phyloP scores from a whole-genome alignment of 1,140 invertebrate genomes.

The Drosophila bocki region DNA sequence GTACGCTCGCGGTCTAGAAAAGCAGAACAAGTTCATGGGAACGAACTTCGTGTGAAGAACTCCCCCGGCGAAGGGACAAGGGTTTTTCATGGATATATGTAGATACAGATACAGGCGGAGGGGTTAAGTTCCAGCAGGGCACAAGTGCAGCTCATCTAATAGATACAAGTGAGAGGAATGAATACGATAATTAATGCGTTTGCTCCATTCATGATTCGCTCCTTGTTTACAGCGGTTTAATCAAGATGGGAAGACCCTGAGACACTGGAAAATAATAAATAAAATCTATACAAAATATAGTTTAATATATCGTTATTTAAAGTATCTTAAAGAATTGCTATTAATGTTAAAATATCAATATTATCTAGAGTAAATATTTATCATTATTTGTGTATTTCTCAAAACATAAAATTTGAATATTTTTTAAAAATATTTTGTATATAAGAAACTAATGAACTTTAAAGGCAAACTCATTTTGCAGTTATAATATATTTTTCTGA shows the following conservation, averaged over 20 bases:
- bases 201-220: constrained; percentile 40
- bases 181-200: constrained; percentile 46
- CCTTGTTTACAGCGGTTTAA: constrained; percentile 5
- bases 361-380: too few species aligned
- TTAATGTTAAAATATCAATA: too few species aligned
- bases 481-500: too few species aligned
- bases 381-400: too few species aligned
- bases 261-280: neutral
- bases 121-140: neutral
- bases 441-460: too few species aligned
- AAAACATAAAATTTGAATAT: too few species aligned
- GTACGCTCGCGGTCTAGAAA: constrained; percentile 26
- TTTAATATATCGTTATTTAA: too few species aligned
- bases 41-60: constrained; percentile 69
- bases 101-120: neutral
- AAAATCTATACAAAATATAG: too few species aligned
- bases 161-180: constrained; percentile 30
- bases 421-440: too few species aligned
- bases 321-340: too few species aligned
- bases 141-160: constrained; percentile 50
- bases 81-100: neutral
- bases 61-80: neutral
- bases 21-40: constrained; percentile 73
- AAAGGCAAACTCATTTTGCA: too few species aligned
- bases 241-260: constrained; percentile 2